Conservation (phyloP, 2,888 invertebrate genomes). For the Megamerina dolium region DNA sequence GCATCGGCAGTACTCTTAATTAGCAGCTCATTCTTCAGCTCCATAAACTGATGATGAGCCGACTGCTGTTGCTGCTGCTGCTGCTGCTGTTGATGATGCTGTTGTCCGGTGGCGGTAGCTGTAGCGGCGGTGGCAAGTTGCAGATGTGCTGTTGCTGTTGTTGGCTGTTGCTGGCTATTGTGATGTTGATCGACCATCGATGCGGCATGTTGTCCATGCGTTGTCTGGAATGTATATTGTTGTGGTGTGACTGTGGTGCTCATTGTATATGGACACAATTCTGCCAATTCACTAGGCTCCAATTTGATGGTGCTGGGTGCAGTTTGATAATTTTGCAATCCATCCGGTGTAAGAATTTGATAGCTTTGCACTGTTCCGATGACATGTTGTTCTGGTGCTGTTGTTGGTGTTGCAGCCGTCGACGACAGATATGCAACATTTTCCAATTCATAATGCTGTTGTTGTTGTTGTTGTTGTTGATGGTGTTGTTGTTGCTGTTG, state of each 20-base stretch:
- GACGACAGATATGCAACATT: slow-evolving; percentile 43
- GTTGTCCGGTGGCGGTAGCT: slow-evolving; percentile 5
- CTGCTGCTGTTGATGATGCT: slow-evolving; percentile 12
- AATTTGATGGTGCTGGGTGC: slow-evolving; percentile 28
- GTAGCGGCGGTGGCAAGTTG: slow-evolving; percentile 20
- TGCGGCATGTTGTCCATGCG: slow-evolving; percentile 34
- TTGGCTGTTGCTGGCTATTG: slow-evolving; percentile 25
- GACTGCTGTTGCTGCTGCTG: slow-evolving; percentile 15
- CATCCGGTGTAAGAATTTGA: slow-evolving; percentile 45
- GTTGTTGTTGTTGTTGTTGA: slow-evolving; percentile 19
- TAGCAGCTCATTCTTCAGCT: slow-evolving; percentile 42
- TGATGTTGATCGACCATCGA: slow-evolving; percentile 30
- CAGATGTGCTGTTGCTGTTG: slow-evolving; percentile 20
- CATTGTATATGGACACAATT: slow-evolving; percentile 41
- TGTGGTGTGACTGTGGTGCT: slow-evolving; percentile 31
- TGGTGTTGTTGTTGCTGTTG: slow-evolving; percentile 24
- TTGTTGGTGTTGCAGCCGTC: slow-evolving; percentile 32
- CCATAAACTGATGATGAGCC: slow-evolving; percentile 43
- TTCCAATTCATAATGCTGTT: slow-evolving; percentile 43
- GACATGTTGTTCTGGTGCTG: slow-evolving; percentile 38
- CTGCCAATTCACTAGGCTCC: slow-evolving; percentile 30
- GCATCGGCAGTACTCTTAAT: slow-evolving; percentile 40
- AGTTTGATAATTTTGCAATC: slow-evolving; percentile 42
- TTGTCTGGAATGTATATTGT: slow-evolving; percentile 40
- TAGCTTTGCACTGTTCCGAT: slow-evolving; percentile 47